phyloP scores from a whole-genome alignment of 2,797 vertebrate species.

The Syngnathus acus region DNA sequence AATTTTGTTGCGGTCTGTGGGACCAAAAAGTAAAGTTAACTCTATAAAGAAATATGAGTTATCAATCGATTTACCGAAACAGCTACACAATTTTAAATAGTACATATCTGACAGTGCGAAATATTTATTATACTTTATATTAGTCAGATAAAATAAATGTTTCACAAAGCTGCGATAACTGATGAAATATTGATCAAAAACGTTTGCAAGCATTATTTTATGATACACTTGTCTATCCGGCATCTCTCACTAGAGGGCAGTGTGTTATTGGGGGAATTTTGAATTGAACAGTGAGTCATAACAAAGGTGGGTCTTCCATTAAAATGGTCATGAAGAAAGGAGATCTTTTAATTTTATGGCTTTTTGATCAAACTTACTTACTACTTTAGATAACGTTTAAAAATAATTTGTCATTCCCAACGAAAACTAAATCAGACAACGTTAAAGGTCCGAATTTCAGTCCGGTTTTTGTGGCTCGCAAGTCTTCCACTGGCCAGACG shows the following conservation, averaged over 20 bases:
- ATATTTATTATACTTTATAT: neutral
- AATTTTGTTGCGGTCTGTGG: too few relatives aligned
- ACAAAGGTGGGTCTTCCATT: slow-evolving; percentile 2
- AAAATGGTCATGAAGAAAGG: neutral
- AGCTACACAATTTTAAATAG: neutral
- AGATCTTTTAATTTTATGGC: neutral
- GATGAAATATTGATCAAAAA: neutral
- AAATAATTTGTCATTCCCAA: slow-evolving; percentile 2
- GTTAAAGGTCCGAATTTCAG: neutral
- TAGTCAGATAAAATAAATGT: slow-evolving; percentile 14
- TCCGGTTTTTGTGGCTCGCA: neutral
- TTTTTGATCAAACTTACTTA: neutral
- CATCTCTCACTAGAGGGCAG: slow-evolving; percentile 46
- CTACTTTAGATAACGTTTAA: slow-evolving; percentile 4
- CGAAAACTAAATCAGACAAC: neutral
- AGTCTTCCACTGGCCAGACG: slow-evolving; percentile 1
- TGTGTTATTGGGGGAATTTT: slow-evolving; percentile 6
- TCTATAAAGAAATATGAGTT: neutral
- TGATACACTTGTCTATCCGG: neutral
- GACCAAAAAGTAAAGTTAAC: too few relatives aligned
- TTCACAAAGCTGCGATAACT: neutral
- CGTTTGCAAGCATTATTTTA: neutral
- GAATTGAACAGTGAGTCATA: neutral
- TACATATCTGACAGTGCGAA: neutral
- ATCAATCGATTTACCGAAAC: neutral